phyloP scores from a whole-genome alignment of 1,140 invertebrate species.

The Phthorimaea operculella region DNA sequence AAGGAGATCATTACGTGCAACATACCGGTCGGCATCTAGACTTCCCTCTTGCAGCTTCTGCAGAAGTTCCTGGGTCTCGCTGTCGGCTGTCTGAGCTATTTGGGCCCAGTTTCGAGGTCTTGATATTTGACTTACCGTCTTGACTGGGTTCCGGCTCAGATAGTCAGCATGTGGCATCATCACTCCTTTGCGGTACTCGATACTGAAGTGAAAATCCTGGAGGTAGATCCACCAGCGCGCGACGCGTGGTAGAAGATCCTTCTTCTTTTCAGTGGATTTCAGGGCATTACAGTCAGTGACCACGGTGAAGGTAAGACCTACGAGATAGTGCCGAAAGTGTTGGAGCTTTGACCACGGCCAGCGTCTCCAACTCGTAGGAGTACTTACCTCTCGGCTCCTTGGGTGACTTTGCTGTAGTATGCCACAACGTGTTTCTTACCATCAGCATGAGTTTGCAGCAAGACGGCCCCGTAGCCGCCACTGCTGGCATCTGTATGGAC shows the following conservation, averaged over 20 bases:
- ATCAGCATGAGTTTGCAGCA: background rate
- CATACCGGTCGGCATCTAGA: background rate
- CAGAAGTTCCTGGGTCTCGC: background rate
- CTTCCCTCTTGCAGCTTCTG: background rate
- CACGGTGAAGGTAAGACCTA: background rate
- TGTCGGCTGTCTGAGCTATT: background rate
- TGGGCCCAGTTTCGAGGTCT: background rate
- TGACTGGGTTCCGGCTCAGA: background rate
- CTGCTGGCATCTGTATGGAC: conserved; percentile 26
- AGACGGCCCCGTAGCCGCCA: conserved; percentile 24
- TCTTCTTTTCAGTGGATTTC: background rate
- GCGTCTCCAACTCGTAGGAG: background rate
- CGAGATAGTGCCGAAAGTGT: background rate
- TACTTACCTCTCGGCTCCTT: background rate
- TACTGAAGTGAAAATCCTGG: background rate
- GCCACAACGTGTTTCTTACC: background rate
- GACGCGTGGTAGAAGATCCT: background rate
- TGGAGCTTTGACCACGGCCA: background rate
- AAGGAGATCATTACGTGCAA: background rate
- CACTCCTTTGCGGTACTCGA: background rate
- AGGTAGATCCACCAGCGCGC: background rate
- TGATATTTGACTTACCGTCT: background rate
- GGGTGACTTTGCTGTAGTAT: background rate
- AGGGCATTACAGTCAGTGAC: background rate
- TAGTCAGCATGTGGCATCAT: background rate